Base-by-base conservation (phyloP, 2,888 invertebrate genomes). In the Belgica antarctica region DNA sequence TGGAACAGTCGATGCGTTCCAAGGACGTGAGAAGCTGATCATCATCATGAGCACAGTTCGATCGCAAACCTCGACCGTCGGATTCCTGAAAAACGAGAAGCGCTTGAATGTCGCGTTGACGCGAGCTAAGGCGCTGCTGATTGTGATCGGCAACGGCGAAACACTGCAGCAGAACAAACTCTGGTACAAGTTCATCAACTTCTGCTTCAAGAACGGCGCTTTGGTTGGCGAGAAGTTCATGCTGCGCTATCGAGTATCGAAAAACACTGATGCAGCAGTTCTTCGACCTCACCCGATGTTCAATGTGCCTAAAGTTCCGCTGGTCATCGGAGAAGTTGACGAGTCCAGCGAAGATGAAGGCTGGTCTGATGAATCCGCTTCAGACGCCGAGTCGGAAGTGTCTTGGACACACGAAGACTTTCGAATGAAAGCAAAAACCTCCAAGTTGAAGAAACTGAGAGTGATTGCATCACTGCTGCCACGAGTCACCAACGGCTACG, bases 71-170 rank as follows among this genome's bases (percentile, higher is more conserved):
- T 25, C 46, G 8, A 46, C 66, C 1, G 41, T 66, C 19, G 66
- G 66, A 10, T 66, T 66, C 28, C 12, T 66, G n/a, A 66, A 47
- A 12, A 66, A 66, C 36, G 46, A 46, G 41, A 41, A 66, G 17
- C 46, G 66, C 10, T 28, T 66, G 8, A 66, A 66, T 28, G 66
- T 66, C 1, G 66, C 66, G n/a, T 66, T 66, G 28, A 66, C 66
- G 15, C 24, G 66, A 15, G 66, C 66, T 19, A 41, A 66, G 41
- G 28, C 47, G 4, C 27, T 66, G 5, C 17, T 66, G 25, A 66
- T 66, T 12, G 66, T 66, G 1, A 27, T 66, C 47, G 66, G 66
- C 3, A 66, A 66, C 31, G 22, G 47, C 1, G 66, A 66, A 17
- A 66, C 66, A 10, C 41, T 66, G 1, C 4, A n/a, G 15, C 25